Conservation (phyloP, 1,140 invertebrate genomes). For the Trialeurodes vaporariorum region DNA sequence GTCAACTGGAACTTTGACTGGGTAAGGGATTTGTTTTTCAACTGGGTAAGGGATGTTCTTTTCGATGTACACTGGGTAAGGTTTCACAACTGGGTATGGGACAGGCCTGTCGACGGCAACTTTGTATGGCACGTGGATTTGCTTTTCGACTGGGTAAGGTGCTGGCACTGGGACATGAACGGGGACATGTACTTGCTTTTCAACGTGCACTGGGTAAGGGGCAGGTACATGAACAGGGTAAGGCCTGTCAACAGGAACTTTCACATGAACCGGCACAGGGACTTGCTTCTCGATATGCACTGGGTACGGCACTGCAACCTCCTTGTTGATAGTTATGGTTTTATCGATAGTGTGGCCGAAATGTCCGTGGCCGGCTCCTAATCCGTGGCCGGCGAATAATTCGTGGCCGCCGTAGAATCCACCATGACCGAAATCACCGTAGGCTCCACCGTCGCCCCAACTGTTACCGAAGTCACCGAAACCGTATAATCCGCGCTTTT, state of each 20-base stretch:
- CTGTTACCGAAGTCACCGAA: conserved; percentile 8
- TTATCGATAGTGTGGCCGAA: conserved; percentile 49
- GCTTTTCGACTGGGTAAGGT: conserved; percentile 46
- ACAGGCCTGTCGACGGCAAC: conserved; percentile 41
- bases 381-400: conserved; percentile 14
- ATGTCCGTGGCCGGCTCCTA: conserved; percentile 30
- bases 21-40: conserved; percentile 23
- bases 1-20: conserved; percentile 46
- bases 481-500: conserved; percentile 11
- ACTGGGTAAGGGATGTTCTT: conserved; percentile 50
- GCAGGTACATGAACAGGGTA: conserved; percentile 21
- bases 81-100: conserved; percentile 41
- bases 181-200: conserved; percentile 31
- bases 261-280: conserved; percentile 51
- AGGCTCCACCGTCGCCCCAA: conserved; percentile 1
- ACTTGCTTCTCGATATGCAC: conserved; percentile 21
- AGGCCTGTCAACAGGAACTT: conserved; percentile 21
- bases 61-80: conserved; percentile 48
- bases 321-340: conserved; percentile 52
- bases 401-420: conserved; percentile 15
- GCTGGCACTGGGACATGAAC: conserved; percentile 21
- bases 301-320: conserved; percentile 55
- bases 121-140: conserved; percentile 40
- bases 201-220: conserved; percentile 31
- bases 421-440: conserved; percentile 5